Base-by-base conservation (phyloP, 1,140 invertebrate genomes). In the Heliothis subflexa region DNA sequence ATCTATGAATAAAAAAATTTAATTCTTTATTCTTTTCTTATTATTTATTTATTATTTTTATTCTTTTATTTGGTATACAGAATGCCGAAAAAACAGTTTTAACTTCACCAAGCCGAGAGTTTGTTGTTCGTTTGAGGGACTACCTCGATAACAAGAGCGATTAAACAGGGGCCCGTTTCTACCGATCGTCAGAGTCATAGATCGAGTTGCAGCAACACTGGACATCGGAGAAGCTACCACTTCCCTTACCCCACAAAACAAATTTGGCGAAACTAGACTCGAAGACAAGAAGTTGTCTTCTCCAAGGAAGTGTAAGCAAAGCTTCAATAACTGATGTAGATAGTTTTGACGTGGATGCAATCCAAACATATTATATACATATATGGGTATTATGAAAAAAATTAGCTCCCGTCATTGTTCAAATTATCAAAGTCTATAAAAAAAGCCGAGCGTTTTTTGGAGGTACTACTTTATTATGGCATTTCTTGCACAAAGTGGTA, bases 331-430 rank as follows among this genome's bases (percentile, higher is more conserved):
- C 64, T 54, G 81, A 40, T 49, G 68, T 82, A 74, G 81, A 82
- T 49, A 77, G 13, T 9, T 82, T 82, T 76, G 81, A 82, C n/a
- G 59, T 66, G 2, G 78, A 77, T 73, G 78, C 78, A 40, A 78
- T 82, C 3, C 3, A 73, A n/a, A 77, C 68, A 78, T 55, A 73
- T 82, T 28, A 25, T 25, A 1, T 25, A 25, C 21, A 25, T 25
- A 25, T 78, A 78, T 54, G 73, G 55, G 52, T 79, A 73, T 28
- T 82, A 82, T 50, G 28, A 40, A 0, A 79, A 78, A 57, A 77
- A 73, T 18, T 74, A 82, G 47, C 78, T 59, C 21, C 70, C 18
- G 25, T 77, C 18, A 2, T 9, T 3, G 13, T 3, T 14, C 3
- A 75, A 72, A 16, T 28, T 80, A 49, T 1, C 49, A 13, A 14